Percentiles rank a stretch among this genome's conserved stretches.
phyloP scores from a whole-genome alignment of 1,140 invertebrate species.

The Drosophila nebulosa region DNA sequence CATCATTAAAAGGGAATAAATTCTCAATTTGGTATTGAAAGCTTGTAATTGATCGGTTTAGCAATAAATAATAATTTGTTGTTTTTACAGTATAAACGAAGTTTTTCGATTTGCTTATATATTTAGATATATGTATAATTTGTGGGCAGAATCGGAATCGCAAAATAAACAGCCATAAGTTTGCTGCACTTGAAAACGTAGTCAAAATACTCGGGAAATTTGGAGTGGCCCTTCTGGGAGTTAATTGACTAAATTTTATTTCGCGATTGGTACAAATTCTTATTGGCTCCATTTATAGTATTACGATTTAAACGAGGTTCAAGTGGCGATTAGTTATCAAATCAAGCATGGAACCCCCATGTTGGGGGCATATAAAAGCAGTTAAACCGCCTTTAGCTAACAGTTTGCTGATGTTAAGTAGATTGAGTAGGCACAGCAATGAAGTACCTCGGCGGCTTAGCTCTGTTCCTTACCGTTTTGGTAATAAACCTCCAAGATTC shows the following conservation, averaged over 20 bases:
- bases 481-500: slow-evolving; percentile 8
- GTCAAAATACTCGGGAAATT: background rate
- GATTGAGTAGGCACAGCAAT: slow-evolving; percentile 10
- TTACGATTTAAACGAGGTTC: background rate
- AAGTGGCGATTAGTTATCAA: slow-evolving; percentile 7
- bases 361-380: slow-evolving; percentile 24
- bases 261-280: background rate
- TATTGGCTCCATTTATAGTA: background rate
- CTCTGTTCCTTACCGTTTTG: slow-evolving; percentile 16
- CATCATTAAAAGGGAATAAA: slow-evolving; percentile 27
- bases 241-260: background rate
- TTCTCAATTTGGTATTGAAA: background rate
- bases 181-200: background rate
- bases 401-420: background rate
- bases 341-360: background rate
- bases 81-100: background rate
- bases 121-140: background rate
- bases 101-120: background rate
- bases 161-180: background rate
- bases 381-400: background rate
- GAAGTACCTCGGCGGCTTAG: background rate
- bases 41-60: too few species aligned
- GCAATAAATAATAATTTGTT: background rate
- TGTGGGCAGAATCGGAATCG: too few species aligned
- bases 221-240: background rate